phyloP scores from a whole-genome alignment of 2,888 invertebrate genomes.

The Aspidiotus rigidus region DNA sequence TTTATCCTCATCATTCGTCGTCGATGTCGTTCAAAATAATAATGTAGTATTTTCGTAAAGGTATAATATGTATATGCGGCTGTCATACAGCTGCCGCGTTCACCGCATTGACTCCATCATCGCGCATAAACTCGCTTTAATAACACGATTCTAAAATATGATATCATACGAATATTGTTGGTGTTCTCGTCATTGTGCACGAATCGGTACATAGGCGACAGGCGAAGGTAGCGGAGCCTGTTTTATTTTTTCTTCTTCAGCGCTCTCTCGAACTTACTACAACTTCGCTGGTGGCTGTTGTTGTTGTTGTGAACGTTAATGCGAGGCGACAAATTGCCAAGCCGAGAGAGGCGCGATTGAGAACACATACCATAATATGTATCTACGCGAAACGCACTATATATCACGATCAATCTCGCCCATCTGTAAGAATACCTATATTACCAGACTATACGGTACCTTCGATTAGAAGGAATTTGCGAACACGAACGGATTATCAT shows the following conservation, averaged over 20 bases:
- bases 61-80: no score
- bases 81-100: no score
- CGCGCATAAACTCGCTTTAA: not conserved
- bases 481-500: no score
- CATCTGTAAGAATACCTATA: no score
- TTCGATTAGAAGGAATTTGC: no score
- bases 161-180: not conserved
- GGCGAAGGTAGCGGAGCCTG: not conserved
- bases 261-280: not conserved
- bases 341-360: no score
- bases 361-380: not conserved
- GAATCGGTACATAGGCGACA: not conserved
- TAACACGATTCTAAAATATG: not conserved
- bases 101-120: no score
- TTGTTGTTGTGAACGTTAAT: not conserved
- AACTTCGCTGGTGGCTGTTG: conserved; percentile 2
- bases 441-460: no score
- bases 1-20: no score
- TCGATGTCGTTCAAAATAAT: no score
- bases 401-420: no score
- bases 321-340: conserved; percentile 1
- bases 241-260: not conserved
- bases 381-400: conserved; percentile 19
- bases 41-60: no score
- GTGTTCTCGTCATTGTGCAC: not conserved